These are phyloP conservation scores for Hypomecis punctinalis DNA, from an alignment of 2,888 invertebrate genomes.

Conservation along the genomic window DNA sequence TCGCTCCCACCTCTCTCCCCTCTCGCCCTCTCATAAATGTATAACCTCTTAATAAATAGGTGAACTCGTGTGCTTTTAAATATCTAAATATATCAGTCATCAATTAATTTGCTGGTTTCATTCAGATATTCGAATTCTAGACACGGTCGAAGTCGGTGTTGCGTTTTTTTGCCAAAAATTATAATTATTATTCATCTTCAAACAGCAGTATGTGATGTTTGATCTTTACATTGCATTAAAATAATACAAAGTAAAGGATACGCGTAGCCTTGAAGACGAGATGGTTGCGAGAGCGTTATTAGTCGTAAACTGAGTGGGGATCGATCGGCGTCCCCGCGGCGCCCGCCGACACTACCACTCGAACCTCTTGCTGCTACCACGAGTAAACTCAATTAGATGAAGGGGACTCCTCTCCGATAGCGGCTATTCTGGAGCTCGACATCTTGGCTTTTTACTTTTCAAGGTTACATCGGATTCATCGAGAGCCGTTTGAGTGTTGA, in stretches of 20 bases:
- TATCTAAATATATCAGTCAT: no score
- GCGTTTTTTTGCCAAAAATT: no score
- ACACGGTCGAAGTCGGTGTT: no score
- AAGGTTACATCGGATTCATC: constrained; percentile 4
- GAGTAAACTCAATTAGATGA: constrained; percentile 41
- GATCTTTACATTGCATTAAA: constrained; percentile 17
- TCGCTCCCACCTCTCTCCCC: no score
- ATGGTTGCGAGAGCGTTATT: constrained; percentile 69
- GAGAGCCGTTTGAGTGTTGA: neutral
- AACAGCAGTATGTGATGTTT: neutral
- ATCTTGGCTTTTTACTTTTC: constrained; percentile 12
- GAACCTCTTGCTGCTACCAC: constrained; percentile 37
- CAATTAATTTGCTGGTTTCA: no score
- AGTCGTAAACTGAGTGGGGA: constrained; percentile 69
- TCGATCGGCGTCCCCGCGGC: constrained; percentile 76
- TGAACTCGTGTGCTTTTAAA: no score
- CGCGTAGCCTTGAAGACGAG: constrained; percentile 39
- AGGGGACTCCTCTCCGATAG: constrained; percentile 20
- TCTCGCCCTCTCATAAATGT: no score
- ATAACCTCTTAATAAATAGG: no score
- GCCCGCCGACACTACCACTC: constrained; percentile 52
- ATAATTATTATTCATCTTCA: neutral
- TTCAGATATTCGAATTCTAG: no score
- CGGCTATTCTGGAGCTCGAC: constrained; percentile 8
- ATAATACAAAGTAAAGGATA: constrained; percentile 41